These are phyloP conservation scores for Parauchenoglanis punctatus DNA, from an alignment of 2,797 vertebrate species.

Conservation along the genomic window DNA sequence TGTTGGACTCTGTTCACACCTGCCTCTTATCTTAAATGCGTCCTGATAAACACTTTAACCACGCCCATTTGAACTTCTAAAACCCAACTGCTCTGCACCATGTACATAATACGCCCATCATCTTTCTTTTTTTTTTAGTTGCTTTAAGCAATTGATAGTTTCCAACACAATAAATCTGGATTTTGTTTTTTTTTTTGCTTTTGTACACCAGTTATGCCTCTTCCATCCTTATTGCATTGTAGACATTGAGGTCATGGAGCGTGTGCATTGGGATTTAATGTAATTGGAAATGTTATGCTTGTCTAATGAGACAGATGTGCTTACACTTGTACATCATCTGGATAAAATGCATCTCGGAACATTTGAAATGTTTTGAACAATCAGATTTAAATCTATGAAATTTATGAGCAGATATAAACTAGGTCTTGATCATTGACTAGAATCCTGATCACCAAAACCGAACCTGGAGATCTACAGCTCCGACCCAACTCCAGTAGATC, in stretches of 20 bases:
- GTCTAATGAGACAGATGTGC: neutral
- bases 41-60: neutral
- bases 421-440: neutral
- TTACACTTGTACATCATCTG: neutral
- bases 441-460: neutral
- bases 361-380: neutral
- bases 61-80: neutral
- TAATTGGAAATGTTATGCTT: neutral
- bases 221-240: neutral
- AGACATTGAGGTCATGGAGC: neutral
- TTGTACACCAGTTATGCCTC: neutral
- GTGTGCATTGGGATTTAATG: neutral
- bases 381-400: neutral
- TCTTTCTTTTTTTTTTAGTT: neutral
- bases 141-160: neutral
- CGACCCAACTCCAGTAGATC: neutral
- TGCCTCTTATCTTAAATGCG: neutral
- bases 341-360: neutral
- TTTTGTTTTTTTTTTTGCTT: neutral
- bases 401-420: neutral
- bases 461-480: neutral
- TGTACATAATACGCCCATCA: neutral
- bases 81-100: neutral
- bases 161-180: neutral
- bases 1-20: neutral